phyloP scores from a whole-genome alignment of 2,888 invertebrate genomes.

The Chironomus tentans region DNA sequence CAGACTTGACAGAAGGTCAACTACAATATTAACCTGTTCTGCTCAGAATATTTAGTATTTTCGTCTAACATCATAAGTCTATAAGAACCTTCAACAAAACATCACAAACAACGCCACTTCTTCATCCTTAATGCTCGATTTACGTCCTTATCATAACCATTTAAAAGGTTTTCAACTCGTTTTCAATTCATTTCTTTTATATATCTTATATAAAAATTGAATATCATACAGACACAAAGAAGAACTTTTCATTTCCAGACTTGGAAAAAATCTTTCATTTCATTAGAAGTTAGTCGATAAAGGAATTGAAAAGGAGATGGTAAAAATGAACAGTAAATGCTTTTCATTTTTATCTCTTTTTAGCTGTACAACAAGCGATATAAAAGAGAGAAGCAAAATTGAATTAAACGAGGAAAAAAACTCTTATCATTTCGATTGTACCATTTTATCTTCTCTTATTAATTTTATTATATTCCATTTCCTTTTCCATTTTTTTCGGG shows the following conservation, averaged over 20 bases:
- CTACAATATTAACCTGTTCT: too few species aligned
- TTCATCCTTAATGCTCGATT: too few species aligned
- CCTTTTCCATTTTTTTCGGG: not conserved
- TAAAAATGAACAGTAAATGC: not conserved
- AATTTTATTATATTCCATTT: slow-evolving; percentile 23
- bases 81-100: too few species aligned
- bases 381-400: not conserved
- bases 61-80: too few species aligned
- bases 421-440: slow-evolving; percentile 5
- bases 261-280: not conserved
- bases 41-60: too few species aligned
- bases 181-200: not conserved
- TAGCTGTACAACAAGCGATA: not conserved
- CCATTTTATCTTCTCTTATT: slow-evolving; percentile 16
- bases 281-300: not conserved
- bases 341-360: too few species aligned
- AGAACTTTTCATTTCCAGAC: not conserved
- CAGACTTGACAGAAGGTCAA: too few species aligned
- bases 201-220: not conserved
- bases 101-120: too few species aligned
- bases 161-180: not conserved
- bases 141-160: not conserved
- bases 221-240: not conserved
- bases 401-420: slow-evolving; percentile 1
- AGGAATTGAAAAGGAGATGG: not conserved